Evolutionary conservation across 2,797 vertebrate species (phyloP), one percentile per base, ranked within the genome.

Genomic region (Cirrhinus mrigala): DNA sequence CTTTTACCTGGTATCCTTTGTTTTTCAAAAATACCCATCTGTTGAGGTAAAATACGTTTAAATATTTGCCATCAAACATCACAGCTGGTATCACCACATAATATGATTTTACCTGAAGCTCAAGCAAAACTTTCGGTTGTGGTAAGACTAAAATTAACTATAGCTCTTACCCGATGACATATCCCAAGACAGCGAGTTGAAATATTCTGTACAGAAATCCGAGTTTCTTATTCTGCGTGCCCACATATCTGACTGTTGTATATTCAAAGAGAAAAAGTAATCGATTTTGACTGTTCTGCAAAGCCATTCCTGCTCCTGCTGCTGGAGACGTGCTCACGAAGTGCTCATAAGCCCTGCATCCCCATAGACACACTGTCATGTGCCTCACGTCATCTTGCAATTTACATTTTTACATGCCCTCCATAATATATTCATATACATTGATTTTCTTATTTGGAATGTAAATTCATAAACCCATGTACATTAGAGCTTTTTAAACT

Each of bases 21-120:
- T 98, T 98, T 79, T 90, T 92, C 27, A 98, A 4, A 81, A 98
- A 98, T 82, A 99, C 98, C 97, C 97, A 99, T 84, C 98, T 98
- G 93, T 48, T 78, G 16, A 56, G n/a, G 8, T 56, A 44, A 83
- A 40, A 15, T 48, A 15, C 18, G 9, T 44, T 54, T 50, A n/a
- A 16, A 84, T 37, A n/a, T n/a, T n/a, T 56, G 6, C 50, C 60
- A 82, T 80, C 18, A 9, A 69, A 75, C 18, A 62, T 12, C 4
- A 46, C 33, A 54, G 8, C 24, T 27, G 1, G 6, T 7, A 37
- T 22, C 40, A 56, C 58, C 7, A 54, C 48, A 12, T 3, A 18
- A 44, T 16, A 33, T 20, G 40, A 50, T 54, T 50, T 75, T 29
- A 16, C 18, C 50, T 74, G 27, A 29, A 29, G 8, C 71, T 10